A percentile compares a stretch with the other conserved stretches of the same genome.
phyloP scores from a whole-genome alignment of 2,797 vertebrate species.

The Moxostoma hubbsi region DNA sequence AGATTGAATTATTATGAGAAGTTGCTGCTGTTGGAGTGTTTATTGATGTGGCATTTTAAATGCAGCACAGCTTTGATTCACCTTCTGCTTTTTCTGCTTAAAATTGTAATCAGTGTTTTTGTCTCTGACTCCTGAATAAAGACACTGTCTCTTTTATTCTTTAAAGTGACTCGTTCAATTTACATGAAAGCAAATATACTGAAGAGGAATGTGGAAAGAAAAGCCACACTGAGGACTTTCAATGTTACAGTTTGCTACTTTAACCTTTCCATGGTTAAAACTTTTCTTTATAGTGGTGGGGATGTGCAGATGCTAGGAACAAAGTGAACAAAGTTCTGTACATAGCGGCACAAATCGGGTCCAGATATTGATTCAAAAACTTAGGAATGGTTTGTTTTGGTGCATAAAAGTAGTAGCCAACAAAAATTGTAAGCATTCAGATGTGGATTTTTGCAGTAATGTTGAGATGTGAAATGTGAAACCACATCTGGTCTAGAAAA shows the following conservation, averaged over 20 bases:
- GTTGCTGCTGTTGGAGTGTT: neutral
- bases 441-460: too few species aligned
- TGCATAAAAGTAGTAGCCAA: too few species aligned
- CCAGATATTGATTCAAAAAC: too few species aligned
- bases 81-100: neutral
- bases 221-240: neutral
- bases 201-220: neutral
- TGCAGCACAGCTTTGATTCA: neutral
- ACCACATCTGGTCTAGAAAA: too few species aligned
- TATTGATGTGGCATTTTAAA: constrained; percentile 14
- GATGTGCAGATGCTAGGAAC: too few species aligned
- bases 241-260: neutral
- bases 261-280: too few species aligned
- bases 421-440: too few species aligned
- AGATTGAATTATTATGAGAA: constrained; percentile 9
- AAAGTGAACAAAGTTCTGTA: too few species aligned
- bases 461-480: too few species aligned
- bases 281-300: too few species aligned
- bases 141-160: neutral
- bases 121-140: neutral
- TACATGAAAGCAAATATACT: neutral
- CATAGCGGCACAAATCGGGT: too few species aligned
- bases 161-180: neutral
- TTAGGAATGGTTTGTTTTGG: too few species aligned
- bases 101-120: constrained; percentile 13